Conservation (phyloP, 2,113 vertebrate genomes). For the Tachysurus fulvidraco region DNA sequence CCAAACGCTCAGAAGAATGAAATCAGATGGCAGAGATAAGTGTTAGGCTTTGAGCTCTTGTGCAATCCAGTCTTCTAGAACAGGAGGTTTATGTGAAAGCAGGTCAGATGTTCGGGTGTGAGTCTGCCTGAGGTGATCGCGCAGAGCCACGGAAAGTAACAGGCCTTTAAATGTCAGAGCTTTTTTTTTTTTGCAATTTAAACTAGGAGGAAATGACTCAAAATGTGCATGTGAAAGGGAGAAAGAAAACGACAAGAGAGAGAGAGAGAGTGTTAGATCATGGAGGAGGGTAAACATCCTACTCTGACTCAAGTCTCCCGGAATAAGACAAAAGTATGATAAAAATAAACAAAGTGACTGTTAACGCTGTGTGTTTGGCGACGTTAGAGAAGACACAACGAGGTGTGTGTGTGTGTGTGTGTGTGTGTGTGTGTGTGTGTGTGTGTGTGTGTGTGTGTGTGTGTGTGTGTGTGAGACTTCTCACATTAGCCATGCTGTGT, state of each 20-base stretch:
- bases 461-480: not conserved
- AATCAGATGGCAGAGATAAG: not conserved
- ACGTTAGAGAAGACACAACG: not conserved
- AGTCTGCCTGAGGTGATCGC: not conserved
- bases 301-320: not conserved
- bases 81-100: not conserved
- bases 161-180: slow-evolving; percentile 31
- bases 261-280: not conserved
- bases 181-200: not conserved
- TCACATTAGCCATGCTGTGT: not conserved
- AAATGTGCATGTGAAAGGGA: not conserved
- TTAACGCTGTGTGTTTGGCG: not conserved
- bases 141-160: not conserved
- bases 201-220: slow-evolving; percentile 37
- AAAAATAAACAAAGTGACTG: slow-evolving; percentile 3
- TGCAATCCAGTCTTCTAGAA: not conserved
- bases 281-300: not conserved
- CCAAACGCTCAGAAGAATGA: not conserved
- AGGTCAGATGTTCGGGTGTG: not conserved
- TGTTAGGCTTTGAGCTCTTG: not conserved
- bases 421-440: not conserved
- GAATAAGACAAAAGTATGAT: not conserved
- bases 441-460: not conserved
- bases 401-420: not conserved
- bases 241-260: not conserved